Conservation (phyloP, 2,113 vertebrate genomes). For the Arvicanthis niloticus region DNA sequence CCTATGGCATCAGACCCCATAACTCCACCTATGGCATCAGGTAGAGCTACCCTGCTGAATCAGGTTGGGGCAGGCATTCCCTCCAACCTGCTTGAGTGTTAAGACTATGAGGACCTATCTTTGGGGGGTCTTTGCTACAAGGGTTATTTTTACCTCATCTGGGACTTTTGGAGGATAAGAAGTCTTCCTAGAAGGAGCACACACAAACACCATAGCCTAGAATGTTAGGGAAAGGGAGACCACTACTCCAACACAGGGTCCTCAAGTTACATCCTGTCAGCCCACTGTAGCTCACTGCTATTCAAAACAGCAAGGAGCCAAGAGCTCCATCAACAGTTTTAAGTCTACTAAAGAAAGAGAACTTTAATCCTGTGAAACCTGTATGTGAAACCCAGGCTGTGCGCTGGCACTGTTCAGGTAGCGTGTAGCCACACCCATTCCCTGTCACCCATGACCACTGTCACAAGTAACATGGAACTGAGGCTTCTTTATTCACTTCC, state of each 20-base stretch:
- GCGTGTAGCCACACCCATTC: fast-evolving
- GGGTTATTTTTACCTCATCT: neutral
- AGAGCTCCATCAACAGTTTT: neutral
- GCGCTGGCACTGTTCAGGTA: neutral
- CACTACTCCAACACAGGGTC: fast-evolving
- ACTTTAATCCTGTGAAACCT: neutral
- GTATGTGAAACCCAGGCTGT: neutral
- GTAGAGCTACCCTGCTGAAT: too few species aligned
- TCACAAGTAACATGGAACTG: fast-evolving
- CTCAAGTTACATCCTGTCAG: neutral
- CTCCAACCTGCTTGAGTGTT: neutral
- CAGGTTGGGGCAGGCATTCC: too few species aligned
- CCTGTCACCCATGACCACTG: fast-evolving
- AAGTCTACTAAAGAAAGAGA: neutral
- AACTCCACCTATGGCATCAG: too few species aligned
- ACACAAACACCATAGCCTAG: too few species aligned
- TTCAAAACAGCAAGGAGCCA: neutral
- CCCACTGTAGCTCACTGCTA: fast-evolving
- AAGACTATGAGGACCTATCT: neutral
- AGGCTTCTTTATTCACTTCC: too few species aligned
- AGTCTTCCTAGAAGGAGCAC: neutral
- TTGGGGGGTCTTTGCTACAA: neutral
- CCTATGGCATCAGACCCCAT: too few species aligned
- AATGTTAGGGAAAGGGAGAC: neutral
- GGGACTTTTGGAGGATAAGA: neutral